Conservation (phyloP, 2,888 invertebrate genomes). For the Erynnis tages region DNA sequence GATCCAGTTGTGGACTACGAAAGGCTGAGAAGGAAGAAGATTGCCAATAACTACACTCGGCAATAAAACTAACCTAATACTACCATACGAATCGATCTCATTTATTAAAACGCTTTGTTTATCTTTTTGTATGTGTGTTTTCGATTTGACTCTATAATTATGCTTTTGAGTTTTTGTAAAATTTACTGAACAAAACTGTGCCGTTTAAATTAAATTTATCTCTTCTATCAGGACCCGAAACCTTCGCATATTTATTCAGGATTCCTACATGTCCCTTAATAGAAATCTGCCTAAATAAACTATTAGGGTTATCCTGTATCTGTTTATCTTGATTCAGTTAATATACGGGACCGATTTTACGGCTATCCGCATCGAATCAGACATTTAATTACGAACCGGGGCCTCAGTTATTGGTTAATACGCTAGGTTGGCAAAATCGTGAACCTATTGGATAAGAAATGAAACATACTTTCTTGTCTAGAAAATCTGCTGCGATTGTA, state of each 20-base stretch:
- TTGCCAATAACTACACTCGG: too few relatives aligned
- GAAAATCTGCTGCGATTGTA: too few relatives aligned
- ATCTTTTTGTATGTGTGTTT: too few relatives aligned
- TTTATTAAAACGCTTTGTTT: too few relatives aligned
- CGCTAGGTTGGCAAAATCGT: constrained; percentile 7
- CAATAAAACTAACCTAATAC: too few relatives aligned
- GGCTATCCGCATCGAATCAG: constrained; percentile 25
- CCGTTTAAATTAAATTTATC: neutral
- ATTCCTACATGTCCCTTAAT: neutral
- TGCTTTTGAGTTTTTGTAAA: too few relatives aligned
- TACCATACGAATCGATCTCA: too few relatives aligned
- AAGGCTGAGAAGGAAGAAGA: too few relatives aligned
- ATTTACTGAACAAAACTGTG: neutral
- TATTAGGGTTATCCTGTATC: constrained; percentile 5
- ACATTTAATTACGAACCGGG: constrained; percentile 24
- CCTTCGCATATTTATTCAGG: constrained; percentile 6
- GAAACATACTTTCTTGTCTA: neutral
- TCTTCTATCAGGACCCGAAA: neutral
- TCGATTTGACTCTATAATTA: too few relatives aligned
- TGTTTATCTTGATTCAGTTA: constrained; percentile 21
- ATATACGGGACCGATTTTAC: constrained; percentile 25
- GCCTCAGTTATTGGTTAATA: constrained; percentile 20
- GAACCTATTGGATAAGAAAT: constrained; percentile 9
- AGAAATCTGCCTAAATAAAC: constrained; percentile 20
- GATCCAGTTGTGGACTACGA: too few relatives aligned